phyloP scores from a whole-genome alignment of 2,797 vertebrate species.

The Mus spretus region DNA sequence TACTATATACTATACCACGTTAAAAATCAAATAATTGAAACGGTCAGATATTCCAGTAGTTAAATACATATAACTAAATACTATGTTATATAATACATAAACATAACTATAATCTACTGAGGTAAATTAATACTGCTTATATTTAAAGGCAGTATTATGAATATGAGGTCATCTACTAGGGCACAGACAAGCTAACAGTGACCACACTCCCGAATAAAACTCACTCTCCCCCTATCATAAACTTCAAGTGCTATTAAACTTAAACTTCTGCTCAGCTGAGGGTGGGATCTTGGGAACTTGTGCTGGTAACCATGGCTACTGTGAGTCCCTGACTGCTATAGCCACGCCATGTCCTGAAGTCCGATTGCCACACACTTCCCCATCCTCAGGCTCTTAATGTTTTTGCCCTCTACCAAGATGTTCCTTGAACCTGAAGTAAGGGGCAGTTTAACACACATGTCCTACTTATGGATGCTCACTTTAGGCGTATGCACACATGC shows the following conservation, averaged over 20 bases:
- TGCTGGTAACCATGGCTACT: not conserved
- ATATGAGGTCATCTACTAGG: not conserved
- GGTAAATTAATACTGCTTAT: not conserved
- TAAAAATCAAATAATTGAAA: constrained; percentile 53
- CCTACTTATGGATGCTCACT: not conserved
- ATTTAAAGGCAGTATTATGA: not conserved
- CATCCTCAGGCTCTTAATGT: not conserved
- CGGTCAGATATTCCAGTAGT: not conserved
- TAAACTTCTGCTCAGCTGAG: not conserved
- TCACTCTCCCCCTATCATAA: not conserved
- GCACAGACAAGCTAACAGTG: not conserved
- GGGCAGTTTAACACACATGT: not conserved
- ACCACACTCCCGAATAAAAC: not conserved
- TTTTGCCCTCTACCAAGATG: not conserved
- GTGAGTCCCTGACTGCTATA: not conserved
- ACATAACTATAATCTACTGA: not conserved
- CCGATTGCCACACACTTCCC: not conserved
- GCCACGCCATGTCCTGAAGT: not conserved
- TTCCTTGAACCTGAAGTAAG: not conserved
- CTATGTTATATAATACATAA: not conserved
- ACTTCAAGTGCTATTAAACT: not conserved
- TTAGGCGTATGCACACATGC: not conserved
- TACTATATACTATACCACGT: not conserved
- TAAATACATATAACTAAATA: not conserved
- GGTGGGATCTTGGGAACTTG: not conserved